Conservation (phyloP, 2,888 invertebrate species). For the Cantharis flavilabris region DNA sequence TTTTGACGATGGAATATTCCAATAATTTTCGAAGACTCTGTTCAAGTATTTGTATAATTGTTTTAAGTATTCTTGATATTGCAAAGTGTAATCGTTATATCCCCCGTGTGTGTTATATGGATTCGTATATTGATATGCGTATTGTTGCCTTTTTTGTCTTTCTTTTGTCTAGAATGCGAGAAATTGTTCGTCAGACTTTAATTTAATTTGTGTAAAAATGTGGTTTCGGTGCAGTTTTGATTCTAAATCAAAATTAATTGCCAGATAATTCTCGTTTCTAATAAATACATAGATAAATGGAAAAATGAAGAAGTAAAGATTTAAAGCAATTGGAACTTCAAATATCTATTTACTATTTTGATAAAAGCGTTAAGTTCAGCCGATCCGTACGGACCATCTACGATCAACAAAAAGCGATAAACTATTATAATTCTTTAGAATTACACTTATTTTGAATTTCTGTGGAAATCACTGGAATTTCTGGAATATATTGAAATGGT, state of each 20-base stretch:
- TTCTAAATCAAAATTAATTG: not conserved
- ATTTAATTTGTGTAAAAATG: not conserved
- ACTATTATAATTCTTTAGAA: no score
- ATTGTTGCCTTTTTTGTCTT: not conserved
- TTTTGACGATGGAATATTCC: not conserved
- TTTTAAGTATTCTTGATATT: not conserved
- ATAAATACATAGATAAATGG: not conserved
- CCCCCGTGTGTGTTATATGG: not conserved
- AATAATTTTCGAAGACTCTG: not conserved
- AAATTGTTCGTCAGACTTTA: not conserved
- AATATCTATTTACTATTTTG: no score
- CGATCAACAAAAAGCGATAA: no score
- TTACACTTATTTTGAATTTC: no score
- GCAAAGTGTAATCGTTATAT: not conserved
- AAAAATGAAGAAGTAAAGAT: not conserved
- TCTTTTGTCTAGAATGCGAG: not conserved
- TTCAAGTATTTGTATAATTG: not conserved
- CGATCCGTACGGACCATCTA: no score
- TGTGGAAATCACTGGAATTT: no score
- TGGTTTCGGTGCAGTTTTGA: not conserved
- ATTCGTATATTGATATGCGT: not conserved
- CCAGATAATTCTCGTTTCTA: not conserved
- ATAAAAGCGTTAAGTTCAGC: no score
- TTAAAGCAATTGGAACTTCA: no score
- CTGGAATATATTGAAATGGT: no score